phyloP scores from a whole-genome alignment of 2,113 vertebrate species.

The Eidolon helvum region DNA sequence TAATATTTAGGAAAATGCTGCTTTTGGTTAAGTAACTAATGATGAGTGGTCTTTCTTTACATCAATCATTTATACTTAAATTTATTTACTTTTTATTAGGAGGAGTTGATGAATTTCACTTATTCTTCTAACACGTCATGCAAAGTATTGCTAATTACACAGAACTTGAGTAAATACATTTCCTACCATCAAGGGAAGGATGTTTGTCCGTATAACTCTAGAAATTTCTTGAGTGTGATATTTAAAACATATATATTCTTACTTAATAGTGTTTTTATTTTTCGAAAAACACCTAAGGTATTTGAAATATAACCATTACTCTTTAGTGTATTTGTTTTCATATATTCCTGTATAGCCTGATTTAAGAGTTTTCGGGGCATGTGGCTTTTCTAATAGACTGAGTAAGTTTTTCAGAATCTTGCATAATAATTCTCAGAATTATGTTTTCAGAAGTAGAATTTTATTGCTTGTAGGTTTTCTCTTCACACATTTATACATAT shows the following conservation, averaged over 20 bases:
- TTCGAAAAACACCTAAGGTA: neutral
- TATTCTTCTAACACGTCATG: neutral
- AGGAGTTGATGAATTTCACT: neutral
- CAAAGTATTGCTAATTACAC: neutral
- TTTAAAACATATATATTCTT: neutral
- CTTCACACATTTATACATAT: neutral
- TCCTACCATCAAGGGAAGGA: neutral
- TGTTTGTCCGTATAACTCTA: neutral
- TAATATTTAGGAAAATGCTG: neutral
- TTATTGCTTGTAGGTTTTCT: constrained; percentile 30
- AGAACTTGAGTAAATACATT: neutral
- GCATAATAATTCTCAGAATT: neutral
- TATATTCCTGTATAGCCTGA: neutral
- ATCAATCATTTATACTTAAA: neutral
- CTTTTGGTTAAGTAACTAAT: neutral
- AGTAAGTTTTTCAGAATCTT: neutral
- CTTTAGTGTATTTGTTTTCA: neutral
- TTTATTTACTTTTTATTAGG: neutral
- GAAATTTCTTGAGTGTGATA: neutral
- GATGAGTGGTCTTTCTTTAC: neutral
- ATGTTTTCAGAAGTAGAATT: constrained; percentile 10
- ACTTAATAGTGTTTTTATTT: neutral
- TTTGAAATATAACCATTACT: neutral
- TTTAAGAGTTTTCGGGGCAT: neutral
- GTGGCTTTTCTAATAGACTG: neutral